Base-by-base conservation (phyloP, 2,888 invertebrate genomes). In the Halocaridina rubra region DNA sequence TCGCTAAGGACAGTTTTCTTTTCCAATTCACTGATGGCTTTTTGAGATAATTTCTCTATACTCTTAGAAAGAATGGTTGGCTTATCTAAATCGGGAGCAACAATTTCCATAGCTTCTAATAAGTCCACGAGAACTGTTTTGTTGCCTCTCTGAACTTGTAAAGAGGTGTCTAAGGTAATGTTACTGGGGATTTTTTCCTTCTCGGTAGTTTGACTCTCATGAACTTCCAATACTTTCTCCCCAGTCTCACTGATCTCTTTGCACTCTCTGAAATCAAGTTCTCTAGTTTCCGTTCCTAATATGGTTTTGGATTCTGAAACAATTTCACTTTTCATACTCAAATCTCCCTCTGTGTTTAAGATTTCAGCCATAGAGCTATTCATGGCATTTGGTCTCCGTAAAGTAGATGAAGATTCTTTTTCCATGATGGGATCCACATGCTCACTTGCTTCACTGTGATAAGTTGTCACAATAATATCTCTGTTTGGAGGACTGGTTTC, bases 101-200 rank as follows among this genome's bases (percentile, higher is more conserved):
- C 81, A 8, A 86, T 79, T 69, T 86, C 86, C 74, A 86, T 81
- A 16, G 77, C 86, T 57, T 86, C 86, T 29, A 86, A 67, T 19
- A 86, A 46, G 67, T 86, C 79, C 29, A 86, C 59, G 19, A 29
- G 78, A 39, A 81, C 79, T 32, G 79, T 74, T 19, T 69, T 84
- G 8, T 46, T 61, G 10, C 82, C 78, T 4, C 77, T n/a, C 3
- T 81, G 24, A 24, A 81, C 78, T 61, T 61, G 71, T n/a, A 82
- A 59, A 78, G 64, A 32, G 24, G 16, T 71, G 29, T 81, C 81
- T 13, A n/a, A n/a, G 24, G 57, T 27, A n/a, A n/a, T 27, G 4
- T 78, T 33, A 33, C 27, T 39, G 8, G 16, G 16, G 3, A 33
- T 64, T 78, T 74, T 33, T 16, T 61, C 27, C 16, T 27, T 39